Evolutionary conservation across 2,113 vertebrate species (phyloP).

Genomic region (Leptobrachium ailaonicum): DNA sequence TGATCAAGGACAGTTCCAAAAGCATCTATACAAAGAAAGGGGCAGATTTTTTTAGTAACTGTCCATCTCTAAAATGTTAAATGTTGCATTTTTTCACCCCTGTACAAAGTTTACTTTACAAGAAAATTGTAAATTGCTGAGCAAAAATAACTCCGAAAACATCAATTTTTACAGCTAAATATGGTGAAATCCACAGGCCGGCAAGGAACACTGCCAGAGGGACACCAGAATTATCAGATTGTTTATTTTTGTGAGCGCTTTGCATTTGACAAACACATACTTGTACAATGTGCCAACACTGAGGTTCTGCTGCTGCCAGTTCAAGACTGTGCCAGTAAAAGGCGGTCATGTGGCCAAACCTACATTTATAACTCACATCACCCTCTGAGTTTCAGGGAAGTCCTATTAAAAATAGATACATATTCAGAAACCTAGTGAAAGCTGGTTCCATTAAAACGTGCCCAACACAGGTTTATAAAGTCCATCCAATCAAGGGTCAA

Average conservation of each 20-base stretch:
- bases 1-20: background rate
- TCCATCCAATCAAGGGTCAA: too few species aligned
- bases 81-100: too few species aligned
- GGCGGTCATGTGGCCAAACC: constrained; percentile 17
- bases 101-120: constrained; percentile 28
- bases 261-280: constrained; percentile 42
- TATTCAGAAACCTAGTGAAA: background rate
- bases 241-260: constrained; percentile 38
- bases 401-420: background rate
- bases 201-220: constrained; percentile 15
- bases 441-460: too few species aligned
- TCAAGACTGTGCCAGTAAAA: constrained; percentile 16
- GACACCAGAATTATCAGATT: constrained; percentile 38
- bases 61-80: too few species aligned
- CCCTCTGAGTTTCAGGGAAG: constrained; percentile 17
- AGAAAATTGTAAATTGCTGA: constrained; percentile 7
- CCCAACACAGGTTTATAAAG: too few species aligned
- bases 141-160: constrained; percentile 36
- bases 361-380: constrained; percentile 19
- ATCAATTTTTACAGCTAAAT: constrained; percentile 42
- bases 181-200: constrained; percentile 42
- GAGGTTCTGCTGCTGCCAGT: constrained; percentile 28
- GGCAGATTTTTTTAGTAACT: too few species aligned
- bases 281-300: constrained; percentile 34
- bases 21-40: too few species aligned